Base-by-base conservation (phyloP, 2,113 vertebrate species). In the Salminus brasiliensis region DNA sequence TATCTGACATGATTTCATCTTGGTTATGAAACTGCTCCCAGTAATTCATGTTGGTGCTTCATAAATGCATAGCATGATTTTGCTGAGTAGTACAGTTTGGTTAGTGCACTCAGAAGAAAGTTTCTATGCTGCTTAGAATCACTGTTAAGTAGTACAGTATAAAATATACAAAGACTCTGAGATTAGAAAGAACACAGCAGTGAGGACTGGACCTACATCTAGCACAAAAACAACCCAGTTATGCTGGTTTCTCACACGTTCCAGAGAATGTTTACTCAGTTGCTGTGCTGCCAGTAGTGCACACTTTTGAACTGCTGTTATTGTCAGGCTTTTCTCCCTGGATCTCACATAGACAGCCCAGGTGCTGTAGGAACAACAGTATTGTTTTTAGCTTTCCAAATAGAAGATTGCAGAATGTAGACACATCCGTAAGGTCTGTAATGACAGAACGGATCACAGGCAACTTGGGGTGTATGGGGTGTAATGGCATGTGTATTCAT, bases 201-300 rank as follows among this genome's bases (percentile, higher is more conserved):
- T 70, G 36, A 45, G 34, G 41, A 45, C 30, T 36, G n/a, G 39
- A 10, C 34, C 13, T 47, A 8, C 13, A 49, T 23, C 1, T 21
- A n/a, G 11, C 25, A 57, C 47, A 57, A n/a, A 30, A 32, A 9
- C 25, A 68, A 7, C 12, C 59, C 32, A 8, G 2, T 49, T 49
- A 49, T 36, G 62, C 74, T 53, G 41, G 62, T 53, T 76, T 2
- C 30, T 55, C 12, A n/a, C 18, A 32, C 30, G 5, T 47, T 34
- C 41, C 47, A 34, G 52, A 11, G 52, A 55, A 55, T 63, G 59
- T 63, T 63, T 74, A 34, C 59, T 63, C 9, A 1, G 53, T 74
- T 29, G 55, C 72, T 45, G 0, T 60, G 1, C 43, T 43, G 72
- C 2, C 30, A 25, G 62, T 18, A 39, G 25, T 52, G 43, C 30